Percentiles rank a stretch among this genome's conserved stretches.
Conservation (phyloP, 2,113 vertebrate genomes). For the Perca schrenkii region DNA sequence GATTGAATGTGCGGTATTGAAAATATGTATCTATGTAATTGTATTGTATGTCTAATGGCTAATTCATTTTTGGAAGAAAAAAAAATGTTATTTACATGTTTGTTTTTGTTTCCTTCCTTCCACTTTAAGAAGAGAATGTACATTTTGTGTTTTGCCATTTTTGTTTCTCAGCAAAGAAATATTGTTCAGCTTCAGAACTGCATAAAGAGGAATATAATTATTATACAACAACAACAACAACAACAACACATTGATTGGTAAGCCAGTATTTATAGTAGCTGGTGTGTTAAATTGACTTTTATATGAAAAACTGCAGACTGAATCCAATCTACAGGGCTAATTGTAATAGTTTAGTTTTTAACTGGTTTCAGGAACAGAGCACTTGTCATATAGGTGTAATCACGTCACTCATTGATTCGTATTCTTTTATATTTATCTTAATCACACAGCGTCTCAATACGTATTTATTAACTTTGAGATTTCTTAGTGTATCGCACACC, state of each 20-base stretch:
- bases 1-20: constrained; percentile 96
- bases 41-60: constrained; percentile 94
- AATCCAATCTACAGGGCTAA: constrained; percentile 62
- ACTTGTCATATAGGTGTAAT: constrained; percentile 40
- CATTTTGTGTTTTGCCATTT: constrained; percentile 86
- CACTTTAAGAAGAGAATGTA: constrained; percentile 91
- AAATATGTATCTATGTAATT: constrained; percentile 97
- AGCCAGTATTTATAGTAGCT: constrained; percentile 52
- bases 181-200: constrained; percentile 85
- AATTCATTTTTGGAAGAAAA: constrained; percentile 89
- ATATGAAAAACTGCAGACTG: constrained; percentile 52
- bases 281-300: constrained; percentile 67
- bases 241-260: constrained; percentile 68
- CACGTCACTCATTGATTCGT: constrained; percentile 17
- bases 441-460: constrained; percentile 17
- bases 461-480: constrained; percentile 38
- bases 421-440: constrained; percentile 25
- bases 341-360: constrained; percentile 52
- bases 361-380: constrained; percentile 59
- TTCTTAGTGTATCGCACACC: not conserved
- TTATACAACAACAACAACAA: not conserved
- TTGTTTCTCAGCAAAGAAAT: constrained; percentile 87
- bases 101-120: constrained; percentile 85
- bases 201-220: constrained; percentile 80
- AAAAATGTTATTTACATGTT: constrained; percentile 89